Conservation (phyloP, 2,113 vertebrate genomes). For the Stegastes partitus region DNA sequence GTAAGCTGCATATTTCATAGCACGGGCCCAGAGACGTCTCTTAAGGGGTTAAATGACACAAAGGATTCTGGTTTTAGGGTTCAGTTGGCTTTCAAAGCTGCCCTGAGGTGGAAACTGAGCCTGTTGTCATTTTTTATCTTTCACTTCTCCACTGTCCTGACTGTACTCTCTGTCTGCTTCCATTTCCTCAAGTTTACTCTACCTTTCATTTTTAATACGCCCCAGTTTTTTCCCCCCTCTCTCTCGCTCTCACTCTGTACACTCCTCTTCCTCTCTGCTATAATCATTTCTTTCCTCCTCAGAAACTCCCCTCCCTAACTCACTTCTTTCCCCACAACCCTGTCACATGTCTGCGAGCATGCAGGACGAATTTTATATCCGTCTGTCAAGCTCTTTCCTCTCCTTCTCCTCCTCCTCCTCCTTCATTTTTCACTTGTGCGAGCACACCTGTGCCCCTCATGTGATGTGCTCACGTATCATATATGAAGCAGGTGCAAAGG, state of each 20-base stretch:
- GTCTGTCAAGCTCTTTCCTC: slow-evolving; percentile 30
- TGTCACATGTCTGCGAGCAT: slow-evolving; percentile 69
- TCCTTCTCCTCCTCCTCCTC: not conserved
- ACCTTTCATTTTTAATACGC: slow-evolving; percentile 62
- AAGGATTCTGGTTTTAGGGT: not conserved
- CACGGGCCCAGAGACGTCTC: not conserved
- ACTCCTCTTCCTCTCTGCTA: slow-evolving; percentile 30
- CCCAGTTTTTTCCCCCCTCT: slow-evolving; percentile 20
- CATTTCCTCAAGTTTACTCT: slow-evolving; percentile 44
- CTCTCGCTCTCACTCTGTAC: no score
- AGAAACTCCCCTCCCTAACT: slow-evolving; percentile 45
- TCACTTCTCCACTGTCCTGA: slow-evolving; percentile 15
- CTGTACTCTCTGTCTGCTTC: slow-evolving; percentile 31
- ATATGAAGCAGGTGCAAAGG: slow-evolving; percentile 18
- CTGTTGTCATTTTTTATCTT: slow-evolving; percentile 19
- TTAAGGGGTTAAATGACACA: not conserved
- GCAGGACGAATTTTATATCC: slow-evolving; percentile 54
- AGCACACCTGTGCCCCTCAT: slow-evolving; percentile 20
- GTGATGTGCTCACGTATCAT: slow-evolving; percentile 20
- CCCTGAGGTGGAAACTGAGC: not conserved
- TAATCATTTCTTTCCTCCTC: slow-evolving; percentile 45
- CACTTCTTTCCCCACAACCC: slow-evolving; percentile 42
- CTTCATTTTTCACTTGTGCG: slow-evolving; percentile 18
- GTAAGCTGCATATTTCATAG: not conserved
- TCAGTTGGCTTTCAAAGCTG: slow-evolving; percentile 9